phyloP scores from a whole-genome alignment of 2,888 invertebrate genomes.

The Chymomyza caudatula region DNA sequence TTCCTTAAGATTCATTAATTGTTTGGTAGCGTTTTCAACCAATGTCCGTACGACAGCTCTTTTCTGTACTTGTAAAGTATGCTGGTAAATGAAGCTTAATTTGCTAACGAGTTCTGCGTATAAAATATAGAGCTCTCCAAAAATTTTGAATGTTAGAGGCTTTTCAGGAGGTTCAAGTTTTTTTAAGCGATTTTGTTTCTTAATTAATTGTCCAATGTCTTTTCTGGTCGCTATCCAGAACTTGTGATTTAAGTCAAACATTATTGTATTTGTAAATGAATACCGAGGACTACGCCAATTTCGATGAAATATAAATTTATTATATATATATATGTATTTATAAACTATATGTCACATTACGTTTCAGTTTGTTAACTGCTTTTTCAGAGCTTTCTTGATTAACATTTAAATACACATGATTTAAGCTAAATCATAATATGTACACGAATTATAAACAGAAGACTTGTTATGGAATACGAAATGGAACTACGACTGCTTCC shows the following conservation, averaged over 20 bases:
- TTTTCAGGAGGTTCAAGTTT: constrained; percentile 59
- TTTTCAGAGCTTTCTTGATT: constrained; percentile 35
- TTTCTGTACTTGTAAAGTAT: constrained; percentile 77
- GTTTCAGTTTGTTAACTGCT: constrained; percentile 26
- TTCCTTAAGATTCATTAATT: constrained; percentile 80
- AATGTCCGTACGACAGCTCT: constrained; percentile 63
- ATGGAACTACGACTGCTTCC: constrained; percentile 93
- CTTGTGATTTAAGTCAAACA: constrained; percentile 79
- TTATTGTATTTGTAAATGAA: constrained; percentile 61
- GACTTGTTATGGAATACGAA: constrained; percentile 84
- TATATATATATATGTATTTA: not conserved
- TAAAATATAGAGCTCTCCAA: constrained; percentile 72
- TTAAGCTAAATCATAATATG: not conserved
- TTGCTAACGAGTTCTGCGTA: constrained; percentile 75
- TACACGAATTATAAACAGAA: not conserved
- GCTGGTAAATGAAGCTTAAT: constrained; percentile 70
- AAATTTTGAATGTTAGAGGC: constrained; percentile 64
- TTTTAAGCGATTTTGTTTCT: constrained; percentile 75
- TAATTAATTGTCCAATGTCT: constrained; percentile 75
- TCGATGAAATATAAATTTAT: not conserved
- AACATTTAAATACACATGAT: constrained; percentile 7
- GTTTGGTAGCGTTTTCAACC: constrained; percentile 65
- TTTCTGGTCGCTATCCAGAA: constrained; percentile 79
- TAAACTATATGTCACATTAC: constrained; percentile 28
- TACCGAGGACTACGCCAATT: not conserved